These are phyloP conservation scores for Hydractinia symbiolongicarpus DNA, from an alignment of 30 jellyfish, hydroid and myxozoan genomes.

Conservation along the genomic window DNA sequence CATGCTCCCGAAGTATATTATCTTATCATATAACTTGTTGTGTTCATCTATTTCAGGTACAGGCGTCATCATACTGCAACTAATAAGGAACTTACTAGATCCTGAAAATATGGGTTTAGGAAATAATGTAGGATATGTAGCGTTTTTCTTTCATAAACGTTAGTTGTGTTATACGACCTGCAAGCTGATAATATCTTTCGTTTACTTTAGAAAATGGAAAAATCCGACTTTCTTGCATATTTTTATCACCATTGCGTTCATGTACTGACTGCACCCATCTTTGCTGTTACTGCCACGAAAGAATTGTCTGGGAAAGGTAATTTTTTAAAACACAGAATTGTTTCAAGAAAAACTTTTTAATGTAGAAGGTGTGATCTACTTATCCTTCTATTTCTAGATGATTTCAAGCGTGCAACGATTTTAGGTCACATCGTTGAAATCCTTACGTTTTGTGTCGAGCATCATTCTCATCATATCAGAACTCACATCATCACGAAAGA, in stretches of 20 bases:
- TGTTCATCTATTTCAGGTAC: constrained; percentile 49
- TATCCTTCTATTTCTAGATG: constrained; percentile 44
- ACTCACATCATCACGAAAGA: constrained; percentile 78
- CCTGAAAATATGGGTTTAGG: constrained; percentile 97
- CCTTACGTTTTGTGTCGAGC: constrained; percentile 91
- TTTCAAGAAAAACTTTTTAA: background rate
- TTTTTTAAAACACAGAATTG: background rate
- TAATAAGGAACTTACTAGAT: constrained; percentile 78
- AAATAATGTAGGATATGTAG: constrained; percentile 48
- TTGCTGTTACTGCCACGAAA: constrained; percentile 79
- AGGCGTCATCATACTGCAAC: constrained; percentile 67
- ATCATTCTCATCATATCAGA: constrained; percentile 78
- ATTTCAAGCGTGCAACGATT: constrained; percentile 65
- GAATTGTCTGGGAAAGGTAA: constrained; percentile 60
- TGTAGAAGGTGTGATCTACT: background rate
- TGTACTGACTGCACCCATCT: constrained; percentile 90
- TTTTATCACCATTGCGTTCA: constrained; percentile 94
- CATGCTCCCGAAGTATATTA: no score
- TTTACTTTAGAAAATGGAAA: constrained; percentile 51
- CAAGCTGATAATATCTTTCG: no score
- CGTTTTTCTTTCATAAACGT: background rate
- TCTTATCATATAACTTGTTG: no score
- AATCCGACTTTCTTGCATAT: constrained; percentile 86
- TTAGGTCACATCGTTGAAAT: constrained; percentile 83
- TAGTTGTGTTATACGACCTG: background rate